Evolutionary conservation across 2,888 invertebrate genomes (phyloP).

Genomic region (Malachius bipustulatus): DNA sequence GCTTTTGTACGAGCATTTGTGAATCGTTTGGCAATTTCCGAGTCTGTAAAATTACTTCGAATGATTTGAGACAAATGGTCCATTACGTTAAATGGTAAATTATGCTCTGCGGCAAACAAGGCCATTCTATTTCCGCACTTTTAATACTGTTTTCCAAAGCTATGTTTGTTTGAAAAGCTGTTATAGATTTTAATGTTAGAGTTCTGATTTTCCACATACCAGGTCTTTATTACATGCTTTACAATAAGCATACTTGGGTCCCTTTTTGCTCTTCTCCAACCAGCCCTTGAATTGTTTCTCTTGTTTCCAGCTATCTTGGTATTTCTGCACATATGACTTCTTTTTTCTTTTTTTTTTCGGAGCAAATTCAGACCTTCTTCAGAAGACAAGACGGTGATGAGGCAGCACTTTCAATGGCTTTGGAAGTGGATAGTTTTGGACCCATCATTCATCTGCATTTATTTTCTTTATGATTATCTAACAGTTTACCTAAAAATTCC

Average conservation of each 20-base stretch:
- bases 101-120: conserved; percentile 13
- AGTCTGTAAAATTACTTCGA: conserved; percentile 16
- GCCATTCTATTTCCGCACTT: conserved; percentile 12
- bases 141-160: conserved; percentile 11
- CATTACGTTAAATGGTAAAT: conserved; percentile 19
- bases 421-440: not conserved
- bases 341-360: conserved; percentile 4
- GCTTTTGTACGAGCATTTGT: conserved; percentile 18
- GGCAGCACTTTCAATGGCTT: not conserved
- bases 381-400: conserved; percentile 8
- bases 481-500: too few relatives aligned
- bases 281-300: conserved; percentile 9
- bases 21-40: conserved; percentile 19
- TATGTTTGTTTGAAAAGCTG: conserved; percentile 9
- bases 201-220: conserved; percentile 14
- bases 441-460: too few relatives aligned
- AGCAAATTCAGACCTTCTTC: conserved; percentile 6
- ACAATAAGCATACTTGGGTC: conserved; percentile 13
- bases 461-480: too few relatives aligned
- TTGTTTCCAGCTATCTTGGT: conserved; percentile 7
- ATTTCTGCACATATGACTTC: conserved; percentile 9
- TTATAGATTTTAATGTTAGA: conserved; percentile 12
- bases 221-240: conserved; percentile 14
- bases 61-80: conserved; percentile 19
- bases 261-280: conserved; percentile 13